Conservation (phyloP, 2,888 invertebrate species). For the Dione juno region DNA sequence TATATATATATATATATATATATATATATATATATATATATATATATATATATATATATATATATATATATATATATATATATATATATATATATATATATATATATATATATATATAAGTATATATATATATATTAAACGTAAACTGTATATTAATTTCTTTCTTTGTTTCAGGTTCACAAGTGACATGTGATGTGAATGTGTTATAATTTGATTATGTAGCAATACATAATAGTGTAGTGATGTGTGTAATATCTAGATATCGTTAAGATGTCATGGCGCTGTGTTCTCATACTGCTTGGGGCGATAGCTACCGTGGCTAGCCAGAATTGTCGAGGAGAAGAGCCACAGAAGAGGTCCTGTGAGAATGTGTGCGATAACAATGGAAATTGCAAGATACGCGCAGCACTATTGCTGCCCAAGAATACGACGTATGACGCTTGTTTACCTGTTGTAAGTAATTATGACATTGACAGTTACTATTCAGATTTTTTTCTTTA, state of each 20-base stretch:
- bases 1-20: too few species aligned
- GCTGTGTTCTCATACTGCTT: conserved; percentile 54
- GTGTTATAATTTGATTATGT: conserved; percentile 42
- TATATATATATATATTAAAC: too few species aligned
- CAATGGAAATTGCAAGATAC: conserved; percentile 83
- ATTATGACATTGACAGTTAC: too few species aligned
- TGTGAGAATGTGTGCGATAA: conserved; percentile 80
- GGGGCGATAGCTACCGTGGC: conserved; percentile 47
- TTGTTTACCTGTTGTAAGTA: conserved; percentile 79
- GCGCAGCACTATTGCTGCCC: conserved; percentile 87
- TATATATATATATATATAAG: too few species aligned
- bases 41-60: too few species aligned
- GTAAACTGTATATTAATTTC: neutral
- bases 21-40: too few species aligned
- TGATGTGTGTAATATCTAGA: conserved; percentile 51
- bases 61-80: too few species aligned
- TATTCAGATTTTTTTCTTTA: neutral
- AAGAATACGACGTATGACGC: conserved; percentile 81
- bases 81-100: too few species aligned
- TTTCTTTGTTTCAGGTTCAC: conserved; percentile 35
- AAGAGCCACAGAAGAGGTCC: conserved; percentile 61
- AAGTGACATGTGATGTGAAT: conserved; percentile 33
- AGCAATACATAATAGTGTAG: conserved; percentile 43
- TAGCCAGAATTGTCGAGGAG: conserved; percentile 69
- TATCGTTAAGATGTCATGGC: conserved; percentile 64